phyloP scores from a whole-genome alignment of 23 tunicate genomes.

The Clavelina lepadiformis region DNA sequence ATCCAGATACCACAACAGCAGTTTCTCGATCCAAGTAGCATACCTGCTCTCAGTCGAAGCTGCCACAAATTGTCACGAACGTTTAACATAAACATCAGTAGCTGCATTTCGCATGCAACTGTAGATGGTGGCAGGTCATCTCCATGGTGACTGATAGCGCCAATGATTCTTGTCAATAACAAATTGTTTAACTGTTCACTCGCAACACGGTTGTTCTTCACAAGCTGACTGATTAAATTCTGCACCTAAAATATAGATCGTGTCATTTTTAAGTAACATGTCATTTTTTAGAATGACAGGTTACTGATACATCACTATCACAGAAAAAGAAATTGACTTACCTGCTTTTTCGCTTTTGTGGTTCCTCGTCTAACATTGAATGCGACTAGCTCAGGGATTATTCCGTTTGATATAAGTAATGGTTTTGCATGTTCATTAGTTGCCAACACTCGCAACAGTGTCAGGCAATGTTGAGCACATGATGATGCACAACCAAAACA shows the following conservation, averaged over 20 bases:
- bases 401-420: constrained; percentile 44
- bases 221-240: constrained; percentile 71
- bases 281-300: no score
- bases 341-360: constrained; percentile 66
- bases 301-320: no score
- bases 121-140: constrained; percentile 80
- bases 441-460: constrained; percentile 75
- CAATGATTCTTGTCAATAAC: constrained; percentile 57
- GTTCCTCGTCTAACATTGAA: constrained; percentile 60
- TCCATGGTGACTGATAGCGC: constrained; percentile 78
- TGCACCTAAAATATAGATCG: constrained; percentile 47
- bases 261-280: no score
- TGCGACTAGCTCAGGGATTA: constrained; percentile 59
- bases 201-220: constrained; percentile 58
- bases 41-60: constrained; percentile 62
- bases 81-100: constrained; percentile 57
- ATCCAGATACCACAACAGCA: neutral
- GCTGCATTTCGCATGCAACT: constrained; percentile 72
- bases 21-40: neutral
- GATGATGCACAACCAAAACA: constrained; percentile 95
- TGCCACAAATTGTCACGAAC: constrained; percentile 84
- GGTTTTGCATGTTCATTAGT: constrained; percentile 60
- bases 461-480: constrained; percentile 63
- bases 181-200: constrained; percentile 62
- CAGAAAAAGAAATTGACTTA: no score